Conservation (phyloP, 2,888 invertebrate species). For the Eupelmus urozonus region DNA sequence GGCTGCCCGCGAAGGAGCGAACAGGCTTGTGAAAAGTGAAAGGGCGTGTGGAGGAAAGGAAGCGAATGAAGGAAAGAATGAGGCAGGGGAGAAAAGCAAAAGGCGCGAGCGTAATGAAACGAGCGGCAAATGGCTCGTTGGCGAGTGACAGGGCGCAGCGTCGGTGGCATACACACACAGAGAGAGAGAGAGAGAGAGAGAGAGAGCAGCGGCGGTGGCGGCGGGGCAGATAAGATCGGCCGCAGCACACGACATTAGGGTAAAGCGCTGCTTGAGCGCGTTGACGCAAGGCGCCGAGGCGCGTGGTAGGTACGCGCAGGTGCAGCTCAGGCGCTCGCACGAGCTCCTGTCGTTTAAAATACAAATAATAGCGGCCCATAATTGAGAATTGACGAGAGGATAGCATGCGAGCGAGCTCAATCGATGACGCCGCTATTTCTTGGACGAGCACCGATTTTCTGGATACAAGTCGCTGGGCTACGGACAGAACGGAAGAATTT, state of each 20-base stretch:
- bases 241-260: conserved; percentile 49
- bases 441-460: not conserved
- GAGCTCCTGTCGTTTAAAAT: conserved; percentile 65
- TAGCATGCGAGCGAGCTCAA: conserved; percentile 68
- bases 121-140: conserved; percentile 62
- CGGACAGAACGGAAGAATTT: too few species aligned
- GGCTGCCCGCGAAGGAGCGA: not conserved
- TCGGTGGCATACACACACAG: not conserved
- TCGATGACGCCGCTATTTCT: conserved; percentile 29
- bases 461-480: too few species aligned
- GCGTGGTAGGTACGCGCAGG: conserved; percentile 36
- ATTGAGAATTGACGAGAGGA: conserved; percentile 71
- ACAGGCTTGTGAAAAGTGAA: conserved; percentile 1
- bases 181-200: too few species aligned
- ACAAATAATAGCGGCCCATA: conserved; percentile 66
- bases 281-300: conserved; percentile 49
- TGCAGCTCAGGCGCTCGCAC: conserved; percentile 27
- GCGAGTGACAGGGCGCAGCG: conserved; percentile 58
- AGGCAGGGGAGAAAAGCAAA: conserved; percentile 53
- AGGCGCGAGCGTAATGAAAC: conserved; percentile 61
- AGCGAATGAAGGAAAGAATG: conserved; percentile 49
- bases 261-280: too few species aligned
- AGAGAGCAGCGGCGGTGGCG: not conserved
- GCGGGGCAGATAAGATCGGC: conserved; percentile 33
- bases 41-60: conserved; percentile 33